A percentile compares a stretch with the other conserved stretches of the same genome.
These are phyloP conservation scores for Volucella zonaria DNA, from an alignment of 2,888 invertebrate genomes.

Conservation along the genomic window DNA sequence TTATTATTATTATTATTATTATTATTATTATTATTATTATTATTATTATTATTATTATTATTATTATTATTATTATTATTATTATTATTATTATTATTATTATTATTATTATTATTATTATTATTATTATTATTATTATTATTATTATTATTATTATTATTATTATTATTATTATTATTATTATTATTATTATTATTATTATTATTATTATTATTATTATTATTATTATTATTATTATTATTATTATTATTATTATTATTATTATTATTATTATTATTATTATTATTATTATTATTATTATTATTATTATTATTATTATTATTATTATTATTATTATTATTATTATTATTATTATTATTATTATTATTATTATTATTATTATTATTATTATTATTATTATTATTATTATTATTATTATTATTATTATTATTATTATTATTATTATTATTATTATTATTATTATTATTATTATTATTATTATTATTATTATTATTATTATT, in stretches of 20 bases:
- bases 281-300: slow-evolving; percentile 4
- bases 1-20: slow-evolving; percentile 5
- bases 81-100: slow-evolving; percentile 2
- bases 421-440: slow-evolving; percentile 5
- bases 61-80: slow-evolving; percentile 5
- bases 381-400: slow-evolving; percentile 2
- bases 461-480: slow-evolving; percentile 4
- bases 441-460: slow-evolving; percentile 2
- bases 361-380: slow-evolving; percentile 5
- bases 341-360: slow-evolving; percentile 4
- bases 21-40: slow-evolving; percentile 2
- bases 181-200: slow-evolving; percentile 5
- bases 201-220: slow-evolving; percentile 2
- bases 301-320: slow-evolving; percentile 5
- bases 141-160: slow-evolving; percentile 2
- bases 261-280: not conserved
- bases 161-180: slow-evolving; percentile 4
- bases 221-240: slow-evolving; percentile 4
- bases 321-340: slow-evolving; percentile 2
- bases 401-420: slow-evolving; percentile 4
- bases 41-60: slow-evolving; percentile 4
- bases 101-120: slow-evolving; percentile 4
- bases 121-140: slow-evolving; percentile 5
- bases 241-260: not conserved
- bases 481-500: slow-evolving; percentile 5